Evolutionary conservation across 2,888 invertebrate genomes (phyloP).

Genomic region (Drosophila pullipes): DNA sequence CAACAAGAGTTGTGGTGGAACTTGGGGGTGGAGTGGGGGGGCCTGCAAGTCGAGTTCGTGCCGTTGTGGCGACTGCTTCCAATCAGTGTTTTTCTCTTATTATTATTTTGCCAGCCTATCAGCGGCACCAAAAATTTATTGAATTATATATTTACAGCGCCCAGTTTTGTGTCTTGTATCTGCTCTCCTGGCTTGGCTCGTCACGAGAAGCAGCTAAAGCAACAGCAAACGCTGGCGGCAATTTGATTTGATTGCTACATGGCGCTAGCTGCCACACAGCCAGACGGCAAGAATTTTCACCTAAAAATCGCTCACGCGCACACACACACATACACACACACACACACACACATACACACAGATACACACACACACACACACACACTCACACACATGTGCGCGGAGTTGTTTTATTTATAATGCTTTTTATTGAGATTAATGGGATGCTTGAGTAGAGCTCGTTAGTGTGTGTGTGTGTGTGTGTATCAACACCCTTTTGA

Average conservation of each 20-base stretch:
- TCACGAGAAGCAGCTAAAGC: constrained; percentile 43
- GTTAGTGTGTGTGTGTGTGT: background rate
- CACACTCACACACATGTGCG: background rate
- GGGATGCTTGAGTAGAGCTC: constrained; percentile 55
- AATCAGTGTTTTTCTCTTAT: constrained; percentile 56
- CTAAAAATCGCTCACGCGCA: constrained; percentile 4
- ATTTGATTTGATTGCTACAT: constrained; percentile 62
- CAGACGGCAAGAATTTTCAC: constrained; percentile 8
- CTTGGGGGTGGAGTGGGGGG: background rate
- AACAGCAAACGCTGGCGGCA: constrained; percentile 34
- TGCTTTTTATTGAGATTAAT: constrained; percentile 72
- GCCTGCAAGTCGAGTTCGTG: constrained; percentile 30
- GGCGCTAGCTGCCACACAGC: constrained; percentile 36
- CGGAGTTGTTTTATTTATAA: constrained; percentile 51
- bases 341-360: background rate
- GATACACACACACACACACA: background rate
- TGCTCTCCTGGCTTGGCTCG: constrained; percentile 11
- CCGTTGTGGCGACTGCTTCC: constrained; percentile 35
- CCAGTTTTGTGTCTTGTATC: constrained; percentile 21
- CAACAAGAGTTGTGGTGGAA: background rate
- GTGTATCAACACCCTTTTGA: constrained; percentile 22
- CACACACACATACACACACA: too few species aligned
- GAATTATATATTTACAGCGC: constrained; percentile 71
- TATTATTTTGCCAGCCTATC: constrained; percentile 71
- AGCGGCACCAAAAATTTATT: constrained; percentile 60